Conservation (phyloP, 2,113 vertebrate species). For the Colossoma macropomum region DNA sequence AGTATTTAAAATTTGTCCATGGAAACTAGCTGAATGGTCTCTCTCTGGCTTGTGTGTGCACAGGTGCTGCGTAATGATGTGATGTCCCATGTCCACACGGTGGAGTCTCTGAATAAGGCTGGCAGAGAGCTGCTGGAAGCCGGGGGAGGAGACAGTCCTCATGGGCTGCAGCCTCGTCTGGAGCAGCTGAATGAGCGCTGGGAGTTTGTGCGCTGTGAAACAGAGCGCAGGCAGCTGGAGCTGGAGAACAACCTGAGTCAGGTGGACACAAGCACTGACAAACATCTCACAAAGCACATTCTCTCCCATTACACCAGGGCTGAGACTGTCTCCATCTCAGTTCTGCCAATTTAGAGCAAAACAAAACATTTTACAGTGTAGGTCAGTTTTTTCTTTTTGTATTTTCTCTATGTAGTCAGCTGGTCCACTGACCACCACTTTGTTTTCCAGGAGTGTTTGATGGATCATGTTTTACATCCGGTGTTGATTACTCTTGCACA, state of each 20-base stretch:
- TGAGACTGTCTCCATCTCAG: not conserved
- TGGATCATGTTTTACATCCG: not conserved
- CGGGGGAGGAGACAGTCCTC: slow-evolving; percentile 71
- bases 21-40: not conserved
- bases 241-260: slow-evolving; percentile 88
- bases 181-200: slow-evolving; percentile 82
- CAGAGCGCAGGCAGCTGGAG: slow-evolving; percentile 83
- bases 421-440: too few relatives aligned
- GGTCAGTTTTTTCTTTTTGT: too few relatives aligned
- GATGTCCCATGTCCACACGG: slow-evolving; percentile 82
- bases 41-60: not conserved
- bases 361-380: too few relatives aligned
- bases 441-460: not conserved
- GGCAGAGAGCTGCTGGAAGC: slow-evolving; percentile 80
- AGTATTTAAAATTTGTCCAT: not conserved
- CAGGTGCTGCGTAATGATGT: slow-evolving; percentile 88
- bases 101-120: slow-evolving; percentile 82
- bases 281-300: not conserved
- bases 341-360: too few relatives aligned
- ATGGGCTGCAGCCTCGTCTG: slow-evolving; percentile 79
- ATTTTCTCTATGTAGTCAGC: too few relatives aligned
- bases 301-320: not conserved
- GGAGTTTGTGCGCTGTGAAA: slow-evolving; percentile 85
- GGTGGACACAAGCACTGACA: slow-evolving; percentile 66
- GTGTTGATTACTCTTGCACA: slow-evolving; percentile 54